Evolutionary conservation across 2,113 vertebrate species (phyloP), one percentile per base, ranked within the genome.

Genomic region (Stegastes partitus): DNA sequence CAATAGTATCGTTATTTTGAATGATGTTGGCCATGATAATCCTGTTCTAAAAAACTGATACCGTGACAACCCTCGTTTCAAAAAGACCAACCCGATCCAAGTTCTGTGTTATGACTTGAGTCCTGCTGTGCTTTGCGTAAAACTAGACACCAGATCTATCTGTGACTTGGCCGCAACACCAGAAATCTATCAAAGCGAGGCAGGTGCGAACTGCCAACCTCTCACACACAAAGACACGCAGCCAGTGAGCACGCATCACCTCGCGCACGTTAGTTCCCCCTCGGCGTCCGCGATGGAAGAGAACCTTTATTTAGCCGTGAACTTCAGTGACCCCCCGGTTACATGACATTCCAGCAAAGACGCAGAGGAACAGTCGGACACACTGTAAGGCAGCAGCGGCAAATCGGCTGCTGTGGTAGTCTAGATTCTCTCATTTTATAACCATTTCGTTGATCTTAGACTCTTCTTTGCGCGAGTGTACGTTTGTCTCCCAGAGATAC

Each of bases 271-370:
- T 21, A 37, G 15, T n/a, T 21, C 31, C 69, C 26, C 31, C 57
- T 26, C 23, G 58, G 34, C 22, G 79, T 81, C 28, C 62, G 53
- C 18, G 25, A 74, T 49, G 66, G 73, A 74, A 77, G 18, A 64
- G 55, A 44, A 59, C 57, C 91, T 93, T 91, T 92, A 91, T 91
- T 92, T 94, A 92, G 89, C 87, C 55, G 22, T 91, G 85, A 90
- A 87, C 81, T 89, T 90, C 83, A 89, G 79, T 74, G 82, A 80
- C 77, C n/a, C 10, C 67, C 49, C 79, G 51, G 39, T 51, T 62
- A 61, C 44, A 61, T 9, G 45, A 63, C 51, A 45, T 75, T 85
- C 80, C 80, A 73, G 50, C n/a, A 22, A 47, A 74, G 11, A 68
- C 49, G 51, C 61, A 68, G 51, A 28, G 23, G 47, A 55, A 62